phyloP scores from a whole-genome alignment of 2,113 vertebrate species.

The Chroicocephalus ridibundus region DNA sequence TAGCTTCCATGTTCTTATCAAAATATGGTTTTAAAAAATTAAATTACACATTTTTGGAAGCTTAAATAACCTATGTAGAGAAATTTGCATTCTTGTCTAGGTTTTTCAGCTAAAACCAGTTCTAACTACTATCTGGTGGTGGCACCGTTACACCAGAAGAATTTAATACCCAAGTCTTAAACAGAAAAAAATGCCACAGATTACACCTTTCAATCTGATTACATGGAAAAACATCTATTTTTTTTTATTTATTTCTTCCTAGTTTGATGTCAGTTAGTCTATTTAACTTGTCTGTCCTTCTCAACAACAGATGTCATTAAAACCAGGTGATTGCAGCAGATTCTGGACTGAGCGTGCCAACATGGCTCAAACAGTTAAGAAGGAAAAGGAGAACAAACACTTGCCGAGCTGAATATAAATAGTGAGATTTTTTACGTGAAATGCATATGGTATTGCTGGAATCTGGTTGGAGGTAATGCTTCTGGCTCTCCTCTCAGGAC shows the following conservation, averaged over 20 bases:
- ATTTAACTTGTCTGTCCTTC: neutral
- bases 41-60: neutral
- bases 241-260: neutral
- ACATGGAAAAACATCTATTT: neutral
- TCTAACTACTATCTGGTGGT: slow-evolving; percentile 62
- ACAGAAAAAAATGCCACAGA: neutral
- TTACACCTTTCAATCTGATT: neutral
- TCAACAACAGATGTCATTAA: neutral
- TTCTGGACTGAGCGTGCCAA: neutral
- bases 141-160: slow-evolving; percentile 57
- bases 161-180: neutral
- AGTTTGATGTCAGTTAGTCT: neutral
- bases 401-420: neutral
- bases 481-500: neutral
- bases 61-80: neutral
- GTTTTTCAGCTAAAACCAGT: neutral
- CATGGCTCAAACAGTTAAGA: neutral
- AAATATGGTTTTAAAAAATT: neutral
- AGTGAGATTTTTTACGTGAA: neutral
- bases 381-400: neutral
- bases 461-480: neutral
- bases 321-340: neutral
- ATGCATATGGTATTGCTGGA: neutral
- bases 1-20: neutral
- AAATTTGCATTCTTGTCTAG: neutral